These are phyloP conservation scores for Zoanthus sansibaricus DNA, from an alignment of 92 coral and sea anemone species.

Conservation along the genomic window DNA sequence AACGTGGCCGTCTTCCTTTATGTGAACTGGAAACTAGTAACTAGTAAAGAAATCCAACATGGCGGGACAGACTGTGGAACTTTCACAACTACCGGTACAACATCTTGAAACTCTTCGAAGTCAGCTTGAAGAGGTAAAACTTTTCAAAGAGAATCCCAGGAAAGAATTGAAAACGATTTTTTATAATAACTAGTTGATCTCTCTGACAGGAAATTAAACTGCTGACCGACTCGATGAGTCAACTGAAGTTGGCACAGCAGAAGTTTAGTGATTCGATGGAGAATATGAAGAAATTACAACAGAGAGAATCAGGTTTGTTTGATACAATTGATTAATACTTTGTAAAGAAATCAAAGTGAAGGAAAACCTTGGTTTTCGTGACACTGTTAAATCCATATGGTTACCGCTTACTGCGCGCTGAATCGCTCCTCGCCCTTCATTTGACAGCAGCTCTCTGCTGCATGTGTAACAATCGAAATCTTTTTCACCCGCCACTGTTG, in stretches of 20 bases:
- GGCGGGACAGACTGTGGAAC: constrained; percentile 90
- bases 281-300: constrained; percentile 80
- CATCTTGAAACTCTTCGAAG: constrained; percentile 91
- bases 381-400: too few relatives aligned
- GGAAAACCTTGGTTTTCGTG: background rate
- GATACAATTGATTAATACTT: background rate
- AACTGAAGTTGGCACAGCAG: constrained; percentile 93
- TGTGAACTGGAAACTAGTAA: background rate
- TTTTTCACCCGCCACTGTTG: too few relatives aligned
- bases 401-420: too few relatives aligned
- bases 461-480: too few relatives aligned
- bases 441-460: too few relatives aligned
- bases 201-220: constrained; percentile 86
- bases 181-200: background rate
- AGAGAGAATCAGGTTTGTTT: constrained; percentile 71
- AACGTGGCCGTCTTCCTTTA: too few relatives aligned
- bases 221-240: constrained; percentile 89
- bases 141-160: background rate
- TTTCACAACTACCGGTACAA: constrained; percentile 87
- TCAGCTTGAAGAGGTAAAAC: constrained; percentile 89
- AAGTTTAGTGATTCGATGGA: constrained; percentile 93
- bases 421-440: too few relatives aligned
- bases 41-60: constrained; percentile 56
- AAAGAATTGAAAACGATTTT: background rate
- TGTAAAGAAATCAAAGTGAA: background rate